Evolutionary conservation across 2,888 invertebrate species (phyloP).

Genomic region (Cheilosia impressa): DNA sequence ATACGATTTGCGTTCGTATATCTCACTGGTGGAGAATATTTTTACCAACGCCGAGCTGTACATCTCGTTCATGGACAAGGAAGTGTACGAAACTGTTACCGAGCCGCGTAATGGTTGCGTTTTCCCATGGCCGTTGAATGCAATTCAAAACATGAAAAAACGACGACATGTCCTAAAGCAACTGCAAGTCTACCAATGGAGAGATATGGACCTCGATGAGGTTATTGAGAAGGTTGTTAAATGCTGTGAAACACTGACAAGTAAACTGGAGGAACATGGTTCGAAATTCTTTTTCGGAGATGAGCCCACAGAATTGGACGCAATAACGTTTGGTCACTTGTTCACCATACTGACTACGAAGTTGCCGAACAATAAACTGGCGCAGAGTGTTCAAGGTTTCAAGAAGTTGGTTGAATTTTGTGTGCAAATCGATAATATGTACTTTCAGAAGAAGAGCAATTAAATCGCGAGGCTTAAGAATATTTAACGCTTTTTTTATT

Average conservation of each 20-base stretch:
- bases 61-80: conserved; percentile 93
- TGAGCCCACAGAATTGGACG: conserved; percentile 97
- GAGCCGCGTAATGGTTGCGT: conserved; percentile 93
- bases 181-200: conserved; percentile 92
- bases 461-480: background rate
- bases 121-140: conserved; percentile 96
- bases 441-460: conserved; percentile 84
- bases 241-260: conserved; percentile 94
- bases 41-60: conserved; percentile 95
- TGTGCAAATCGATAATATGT: conserved; percentile 92
- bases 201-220: conserved; percentile 90
- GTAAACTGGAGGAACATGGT: conserved; percentile 90
- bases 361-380: conserved; percentile 92
- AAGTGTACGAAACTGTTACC: conserved; percentile 92
- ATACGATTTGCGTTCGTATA: conserved; percentile 96
- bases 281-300: conserved; percentile 90
- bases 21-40: conserved; percentile 94
- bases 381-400: conserved; percentile 91
- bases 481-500: no score
- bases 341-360: conserved; percentile 96
- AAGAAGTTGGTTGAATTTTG: conserved; percentile 92
- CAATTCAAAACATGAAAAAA: conserved; percentile 91
- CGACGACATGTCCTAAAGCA: conserved; percentile 88
- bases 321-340: conserved; percentile 98
- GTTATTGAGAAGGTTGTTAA: conserved; percentile 89